Evolutionary conservation across 2,113 vertebrate genomes (phyloP).

Genomic region (Recurvirostra avosetta): DNA sequence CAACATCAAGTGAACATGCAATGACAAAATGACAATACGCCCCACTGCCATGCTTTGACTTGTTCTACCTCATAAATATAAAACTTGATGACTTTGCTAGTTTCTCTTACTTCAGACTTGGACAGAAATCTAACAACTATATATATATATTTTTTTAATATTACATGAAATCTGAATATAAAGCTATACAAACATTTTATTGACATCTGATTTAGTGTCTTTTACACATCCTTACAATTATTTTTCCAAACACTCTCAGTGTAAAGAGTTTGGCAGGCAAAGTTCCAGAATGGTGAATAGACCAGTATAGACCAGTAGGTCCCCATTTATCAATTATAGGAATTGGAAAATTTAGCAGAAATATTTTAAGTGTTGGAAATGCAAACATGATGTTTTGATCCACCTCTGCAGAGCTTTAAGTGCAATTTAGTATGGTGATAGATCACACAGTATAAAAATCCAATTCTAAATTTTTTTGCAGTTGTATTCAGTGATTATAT

Average conservation of each 20-base stretch:
- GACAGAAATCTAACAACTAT: not conserved
- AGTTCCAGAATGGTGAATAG: not conserved
- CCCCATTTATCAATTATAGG: not conserved
- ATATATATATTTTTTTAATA: not conserved
- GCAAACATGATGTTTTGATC: not conserved
- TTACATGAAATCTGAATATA: not conserved
- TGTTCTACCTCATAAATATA: constrained; percentile 24
- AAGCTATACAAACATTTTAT: not conserved
- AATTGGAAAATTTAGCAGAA: not conserved
- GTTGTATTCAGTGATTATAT: not conserved
- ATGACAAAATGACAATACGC: constrained; percentile 74
- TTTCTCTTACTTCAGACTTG: not conserved
- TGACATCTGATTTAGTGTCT: not conserved
- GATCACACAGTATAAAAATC: not conserved
- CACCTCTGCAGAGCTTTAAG: not conserved
- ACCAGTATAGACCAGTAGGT: not conserved
- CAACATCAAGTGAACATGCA: constrained; percentile 77
- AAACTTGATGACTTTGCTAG: not conserved
- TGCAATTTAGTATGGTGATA: not conserved
- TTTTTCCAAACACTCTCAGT: not conserved
- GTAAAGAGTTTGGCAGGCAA: not conserved
- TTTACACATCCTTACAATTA: not conserved
- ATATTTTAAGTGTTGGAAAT: not conserved
- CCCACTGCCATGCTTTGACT: constrained; percentile 74
- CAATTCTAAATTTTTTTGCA: not conserved